Percentiles rank a stretch among this genome's conserved stretches.
Conservation (phyloP, 2,888 invertebrate genomes). For the Gastrophysa polygoni region DNA sequence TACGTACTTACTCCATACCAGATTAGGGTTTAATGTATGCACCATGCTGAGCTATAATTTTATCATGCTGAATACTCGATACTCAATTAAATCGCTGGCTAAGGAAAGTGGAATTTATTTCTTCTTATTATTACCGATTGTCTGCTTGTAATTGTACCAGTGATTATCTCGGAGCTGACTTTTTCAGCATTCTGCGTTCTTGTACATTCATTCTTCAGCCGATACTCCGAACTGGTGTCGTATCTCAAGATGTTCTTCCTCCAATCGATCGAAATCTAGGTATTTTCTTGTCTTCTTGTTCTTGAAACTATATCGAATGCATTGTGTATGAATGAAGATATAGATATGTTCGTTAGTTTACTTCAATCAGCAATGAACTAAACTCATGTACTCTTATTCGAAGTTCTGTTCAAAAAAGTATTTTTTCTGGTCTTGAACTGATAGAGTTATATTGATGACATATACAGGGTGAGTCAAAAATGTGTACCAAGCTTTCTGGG, state of each 20-base stretch:
- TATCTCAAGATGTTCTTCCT: background rate
- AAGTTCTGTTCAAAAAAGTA: too few species aligned
- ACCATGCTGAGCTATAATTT: conserved; percentile 52
- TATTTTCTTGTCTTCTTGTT: too few species aligned
- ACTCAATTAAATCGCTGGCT: conserved; percentile 54
- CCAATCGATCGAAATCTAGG: background rate
- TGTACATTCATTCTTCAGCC: conserved; percentile 19
- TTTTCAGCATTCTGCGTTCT: conserved; percentile 28
- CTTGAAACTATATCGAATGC: too few species aligned
- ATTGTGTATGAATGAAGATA: too few species aligned
- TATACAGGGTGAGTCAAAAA: too few species aligned
- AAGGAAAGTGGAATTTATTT: conserved; percentile 48
- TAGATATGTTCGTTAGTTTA: too few species aligned
- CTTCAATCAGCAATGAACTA: too few species aligned
- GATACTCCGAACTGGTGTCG: background rate
- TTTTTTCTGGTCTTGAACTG: too few species aligned
- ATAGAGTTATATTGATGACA: too few species aligned
- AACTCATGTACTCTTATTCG: too few species aligned
- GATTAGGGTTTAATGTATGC: conserved; percentile 56
- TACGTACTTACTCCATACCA: conserved; percentile 54
- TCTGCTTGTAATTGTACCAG: conserved; percentile 48
- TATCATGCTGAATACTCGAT: conserved; percentile 51
- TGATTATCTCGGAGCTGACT: conserved; percentile 39
- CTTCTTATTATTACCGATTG: conserved; percentile 46
- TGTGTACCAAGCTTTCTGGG: too few species aligned